Conservation (phyloP, 1,140 invertebrate species). For the Drosophila teissieri region DNA sequence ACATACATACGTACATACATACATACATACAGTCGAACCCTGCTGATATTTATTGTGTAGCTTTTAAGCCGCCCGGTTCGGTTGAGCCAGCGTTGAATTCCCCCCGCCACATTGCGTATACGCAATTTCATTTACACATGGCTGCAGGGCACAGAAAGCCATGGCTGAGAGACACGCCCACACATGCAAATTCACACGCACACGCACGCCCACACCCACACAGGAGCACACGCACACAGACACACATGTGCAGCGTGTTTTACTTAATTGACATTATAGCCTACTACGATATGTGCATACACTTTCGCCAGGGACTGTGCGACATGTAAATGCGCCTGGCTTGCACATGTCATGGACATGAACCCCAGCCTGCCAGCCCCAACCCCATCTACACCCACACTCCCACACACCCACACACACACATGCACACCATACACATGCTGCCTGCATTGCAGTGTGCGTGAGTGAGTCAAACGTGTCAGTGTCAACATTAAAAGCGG, state of each 20-base stretch:
- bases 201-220: constrained; percentile 1
- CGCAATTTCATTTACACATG: constrained; percentile 77
- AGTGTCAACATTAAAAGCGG: constrained; percentile 84
- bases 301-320: constrained; percentile 63
- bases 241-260: constrained; percentile 26
- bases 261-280: constrained; percentile 81
- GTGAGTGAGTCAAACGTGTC: constrained; percentile 62
- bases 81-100: constrained; percentile 10
- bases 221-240: not conserved
- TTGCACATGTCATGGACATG: constrained; percentile 68
- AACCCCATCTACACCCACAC: not conserved
- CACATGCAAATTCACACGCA: constrained; percentile 14
- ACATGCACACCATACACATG: not conserved
- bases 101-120: constrained; percentile 62
- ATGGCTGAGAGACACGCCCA: constrained; percentile 52
- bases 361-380: not conserved
- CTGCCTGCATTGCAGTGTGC: constrained; percentile 4
- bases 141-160: constrained; percentile 69
- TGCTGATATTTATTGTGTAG: constrained; percentile 55
- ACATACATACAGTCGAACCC: not conserved
- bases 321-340: constrained; percentile 77
- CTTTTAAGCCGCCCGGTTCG: constrained; percentile 58
- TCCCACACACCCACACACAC: not conserved
- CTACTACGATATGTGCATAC: constrained; percentile 81
- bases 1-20: not conserved